These are phyloP conservation scores for Toxotes chatareus DNA, from an alignment of 2,113 vertebrate species.

Conservation along the genomic window DNA sequence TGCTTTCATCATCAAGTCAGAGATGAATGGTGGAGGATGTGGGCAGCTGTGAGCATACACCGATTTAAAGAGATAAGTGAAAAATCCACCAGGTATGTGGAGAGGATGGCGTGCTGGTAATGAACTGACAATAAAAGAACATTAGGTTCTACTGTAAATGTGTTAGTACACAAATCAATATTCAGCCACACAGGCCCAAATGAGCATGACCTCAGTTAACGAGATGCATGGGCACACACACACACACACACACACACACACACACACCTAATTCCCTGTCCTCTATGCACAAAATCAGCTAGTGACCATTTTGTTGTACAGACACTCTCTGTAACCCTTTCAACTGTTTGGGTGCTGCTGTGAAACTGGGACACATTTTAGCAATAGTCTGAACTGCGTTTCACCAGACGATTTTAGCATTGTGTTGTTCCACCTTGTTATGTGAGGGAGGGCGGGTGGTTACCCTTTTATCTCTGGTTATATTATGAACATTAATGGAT, in stretches of 20 bases:
- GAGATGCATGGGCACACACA: background rate
- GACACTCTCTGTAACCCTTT: constrained; percentile 1
- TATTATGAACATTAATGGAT: constrained; percentile 52
- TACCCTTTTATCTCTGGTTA: constrained; percentile 26
- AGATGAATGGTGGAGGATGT: constrained; percentile 24
- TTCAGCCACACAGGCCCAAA: background rate
- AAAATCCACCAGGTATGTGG: constrained; percentile 3
- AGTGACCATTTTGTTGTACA: constrained; percentile 9
- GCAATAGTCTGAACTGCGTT: constrained; percentile 14
- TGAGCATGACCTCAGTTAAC: background rate
- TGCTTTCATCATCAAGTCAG: constrained; percentile 16
- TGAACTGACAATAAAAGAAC: background rate
- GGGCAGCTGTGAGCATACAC: background rate
- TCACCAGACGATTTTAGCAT: constrained; percentile 19
- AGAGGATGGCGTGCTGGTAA: background rate
- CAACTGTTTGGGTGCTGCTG: background rate
- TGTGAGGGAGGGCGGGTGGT: background rate
- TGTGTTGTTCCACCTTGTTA: constrained; percentile 27
- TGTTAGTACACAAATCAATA: constrained; percentile 4
- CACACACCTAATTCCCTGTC: no score
- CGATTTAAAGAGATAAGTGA: background rate
- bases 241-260: background rate
- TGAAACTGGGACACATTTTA: constrained; percentile 28
- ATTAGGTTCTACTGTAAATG: background rate
- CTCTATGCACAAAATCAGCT: background rate